Evolutionary conservation across 2,888 invertebrate genomes (phyloP).

Genomic region (Plutella xylostella): DNA sequence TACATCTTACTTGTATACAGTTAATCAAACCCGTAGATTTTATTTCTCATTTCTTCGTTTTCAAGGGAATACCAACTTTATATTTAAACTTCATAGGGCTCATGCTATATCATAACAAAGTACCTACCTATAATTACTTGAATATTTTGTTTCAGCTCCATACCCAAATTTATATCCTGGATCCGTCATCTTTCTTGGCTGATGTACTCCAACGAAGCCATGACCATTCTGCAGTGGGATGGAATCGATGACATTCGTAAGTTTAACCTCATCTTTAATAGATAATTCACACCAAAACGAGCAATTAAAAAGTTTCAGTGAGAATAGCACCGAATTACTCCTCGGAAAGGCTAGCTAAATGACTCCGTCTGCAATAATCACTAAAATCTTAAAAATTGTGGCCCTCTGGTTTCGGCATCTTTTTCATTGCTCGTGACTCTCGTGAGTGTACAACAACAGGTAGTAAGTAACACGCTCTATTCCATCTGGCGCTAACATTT

Average conservation of each 20-base stretch:
- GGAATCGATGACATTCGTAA: slow-evolving; percentile 80
- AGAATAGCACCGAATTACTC: too few species aligned
- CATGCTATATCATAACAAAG: neutral
- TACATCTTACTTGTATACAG: too few species aligned
- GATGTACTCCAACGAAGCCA: slow-evolving; percentile 87
- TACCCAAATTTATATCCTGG: slow-evolving; percentile 80
- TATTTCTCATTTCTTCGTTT: too few species aligned
- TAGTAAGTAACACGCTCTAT: neutral
- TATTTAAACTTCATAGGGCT: too few species aligned
- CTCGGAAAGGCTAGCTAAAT: too few species aligned
- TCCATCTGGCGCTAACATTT: neutral
- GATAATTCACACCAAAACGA: neutral
- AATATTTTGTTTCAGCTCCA: slow-evolving; percentile 62
- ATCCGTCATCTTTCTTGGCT: slow-evolving; percentile 86
- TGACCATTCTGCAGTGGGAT: slow-evolving; percentile 86
- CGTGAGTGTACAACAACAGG: neutral
- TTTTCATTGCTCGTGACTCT: neutral
- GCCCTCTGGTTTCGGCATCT: neutral
- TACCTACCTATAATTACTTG: neutral
- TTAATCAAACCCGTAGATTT: too few species aligned
- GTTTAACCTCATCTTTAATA: slow-evolving; percentile 24
- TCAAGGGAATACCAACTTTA: too few species aligned
- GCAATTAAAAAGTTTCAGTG: too few species aligned
- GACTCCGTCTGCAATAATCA: too few species aligned
- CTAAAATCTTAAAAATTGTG: neutral